Evolutionary conservation across 2,113 vertebrate genomes (phyloP).

Genomic region (Chloebia gouldiae): DNA sequence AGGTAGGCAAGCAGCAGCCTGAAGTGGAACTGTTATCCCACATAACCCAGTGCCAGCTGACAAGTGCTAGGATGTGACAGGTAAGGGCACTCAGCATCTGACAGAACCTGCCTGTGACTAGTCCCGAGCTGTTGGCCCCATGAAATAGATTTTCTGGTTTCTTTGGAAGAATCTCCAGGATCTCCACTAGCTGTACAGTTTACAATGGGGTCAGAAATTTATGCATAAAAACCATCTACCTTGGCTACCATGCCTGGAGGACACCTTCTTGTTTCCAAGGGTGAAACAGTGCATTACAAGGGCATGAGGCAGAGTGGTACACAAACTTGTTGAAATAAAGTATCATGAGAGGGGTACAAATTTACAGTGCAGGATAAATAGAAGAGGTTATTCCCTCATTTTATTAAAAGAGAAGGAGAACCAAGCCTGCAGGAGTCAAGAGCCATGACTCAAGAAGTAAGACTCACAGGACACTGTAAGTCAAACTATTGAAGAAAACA

Average conservation of each 20-base stretch:
- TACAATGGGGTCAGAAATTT: background rate
- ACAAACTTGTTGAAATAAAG: background rate
- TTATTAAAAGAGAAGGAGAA: background rate
- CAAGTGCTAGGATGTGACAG: background rate
- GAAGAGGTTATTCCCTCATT: background rate
- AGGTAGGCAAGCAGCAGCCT: background rate
- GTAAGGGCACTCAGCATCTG: background rate
- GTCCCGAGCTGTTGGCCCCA: background rate
- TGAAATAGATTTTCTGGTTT: background rate
- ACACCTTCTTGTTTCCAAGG: background rate
- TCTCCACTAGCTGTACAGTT: background rate
- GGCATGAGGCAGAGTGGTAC: background rate
- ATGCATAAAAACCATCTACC: background rate
- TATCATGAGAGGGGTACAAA: background rate
- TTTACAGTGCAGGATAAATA: background rate
- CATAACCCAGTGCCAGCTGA: background rate
- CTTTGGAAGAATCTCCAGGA: background rate
- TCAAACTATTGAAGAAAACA: background rate
- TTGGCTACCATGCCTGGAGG: background rate
- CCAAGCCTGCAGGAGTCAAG: background rate
- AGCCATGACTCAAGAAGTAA: background rate
- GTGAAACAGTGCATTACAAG: background rate
- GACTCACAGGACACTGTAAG: background rate
- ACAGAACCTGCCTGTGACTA: background rate
- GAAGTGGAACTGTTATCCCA: background rate